Evolutionary conservation across 2,888 invertebrate species (phyloP).

Genomic region (Nematopogon swammerdamellus): DNA sequence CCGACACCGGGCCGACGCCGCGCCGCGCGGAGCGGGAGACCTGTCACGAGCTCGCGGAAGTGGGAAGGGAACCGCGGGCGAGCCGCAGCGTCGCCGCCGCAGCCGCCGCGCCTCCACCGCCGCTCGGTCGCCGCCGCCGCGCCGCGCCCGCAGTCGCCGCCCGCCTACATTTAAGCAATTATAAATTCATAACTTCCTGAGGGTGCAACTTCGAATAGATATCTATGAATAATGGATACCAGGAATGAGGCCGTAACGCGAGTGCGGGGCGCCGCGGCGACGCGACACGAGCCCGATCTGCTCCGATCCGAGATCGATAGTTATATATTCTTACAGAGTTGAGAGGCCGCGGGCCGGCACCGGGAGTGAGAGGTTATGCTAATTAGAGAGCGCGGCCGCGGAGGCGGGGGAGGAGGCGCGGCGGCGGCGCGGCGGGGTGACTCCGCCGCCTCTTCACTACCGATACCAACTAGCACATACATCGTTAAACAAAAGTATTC

Average conservation of each 20-base stretch:
- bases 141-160: constrained; percentile 8
- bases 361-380: too few species aligned
- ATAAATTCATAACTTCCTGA: constrained; percentile 17
- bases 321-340: too few species aligned
- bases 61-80: constrained; percentile 1
- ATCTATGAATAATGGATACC: constrained; percentile 18
- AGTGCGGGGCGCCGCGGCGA: constrained; percentile 19
- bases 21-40: too few species aligned
- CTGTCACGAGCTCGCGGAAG: too few species aligned
- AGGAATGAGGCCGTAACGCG: constrained; percentile 13
- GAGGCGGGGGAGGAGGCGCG: too few species aligned
- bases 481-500: neutral
- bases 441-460: neutral
- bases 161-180: constrained; percentile 16
- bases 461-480: neutral
- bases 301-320: too few species aligned
- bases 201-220: constrained; percentile 16
- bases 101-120: constrained; percentile 4
- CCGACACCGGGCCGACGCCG: constrained; percentile 1
- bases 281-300: constrained; percentile 21
- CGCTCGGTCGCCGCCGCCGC: constrained; percentile 1
- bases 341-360: too few species aligned
- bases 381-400: too few species aligned
- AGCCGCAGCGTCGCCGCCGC: neutral
- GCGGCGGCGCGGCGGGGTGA: too few species aligned